Conservation (phyloP, 2,797 vertebrate genomes). For the Myotis findleyi region DNA sequence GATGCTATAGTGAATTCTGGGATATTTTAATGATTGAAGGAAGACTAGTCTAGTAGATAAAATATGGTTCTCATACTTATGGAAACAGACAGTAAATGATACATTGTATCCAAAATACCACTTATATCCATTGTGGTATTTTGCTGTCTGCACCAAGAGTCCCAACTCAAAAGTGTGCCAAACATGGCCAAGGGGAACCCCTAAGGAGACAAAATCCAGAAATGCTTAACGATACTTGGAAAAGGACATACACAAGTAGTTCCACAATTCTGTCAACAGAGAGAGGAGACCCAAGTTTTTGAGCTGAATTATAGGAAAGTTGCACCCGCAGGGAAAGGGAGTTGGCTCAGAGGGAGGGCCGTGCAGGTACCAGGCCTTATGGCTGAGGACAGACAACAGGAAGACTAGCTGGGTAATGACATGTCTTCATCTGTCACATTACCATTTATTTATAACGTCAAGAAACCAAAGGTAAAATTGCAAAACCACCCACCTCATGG, state of each 20-base stretch:
- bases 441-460: not conserved
- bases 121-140: not conserved
- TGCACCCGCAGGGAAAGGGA: not conserved
- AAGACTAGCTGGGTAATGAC: not conserved
- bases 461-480: not conserved
- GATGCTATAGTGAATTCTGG: not conserved
- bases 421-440: not conserved
- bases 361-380: rapidly evolving
- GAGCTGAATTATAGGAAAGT: not conserved
- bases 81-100: not conserved
- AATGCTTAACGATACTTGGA: not conserved
- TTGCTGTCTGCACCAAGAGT: not conserved
- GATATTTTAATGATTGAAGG: not conserved
- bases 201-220: not conserved
- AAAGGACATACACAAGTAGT: not conserved
- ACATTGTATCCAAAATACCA: not conserved
- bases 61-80: not conserved
- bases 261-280: not conserved
- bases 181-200: not conserved
- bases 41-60: not conserved
- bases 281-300: not conserved
- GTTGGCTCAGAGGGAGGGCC: not conserved
- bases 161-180: not conserved
- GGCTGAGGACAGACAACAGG: too few relatives aligned
- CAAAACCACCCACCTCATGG: not conserved